Percentiles rank a stretch among this genome's conserved stretches.
phyloP scores from a whole-genome alignment of 2,888 invertebrate genomes.

The Hypomecis atomaria region DNA sequence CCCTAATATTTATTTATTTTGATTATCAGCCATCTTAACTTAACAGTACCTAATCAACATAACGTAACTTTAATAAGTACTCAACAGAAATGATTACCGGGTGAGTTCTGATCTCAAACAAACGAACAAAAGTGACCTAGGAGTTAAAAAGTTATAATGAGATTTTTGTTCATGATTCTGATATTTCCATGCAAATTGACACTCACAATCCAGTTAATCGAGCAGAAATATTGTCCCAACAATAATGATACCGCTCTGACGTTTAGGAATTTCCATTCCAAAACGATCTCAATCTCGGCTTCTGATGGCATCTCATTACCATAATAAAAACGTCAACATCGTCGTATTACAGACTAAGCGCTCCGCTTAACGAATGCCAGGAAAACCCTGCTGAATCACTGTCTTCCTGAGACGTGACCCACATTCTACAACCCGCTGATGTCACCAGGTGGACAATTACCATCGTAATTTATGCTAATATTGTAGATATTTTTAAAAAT shows the following conservation, averaged over 20 bases:
- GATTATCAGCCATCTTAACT: too few species aligned
- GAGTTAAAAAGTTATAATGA: too few species aligned
- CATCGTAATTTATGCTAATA: slow-evolving; percentile 20
- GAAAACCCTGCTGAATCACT: slow-evolving; percentile 58
- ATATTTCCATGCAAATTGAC: background rate
- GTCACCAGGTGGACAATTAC: slow-evolving; percentile 9
- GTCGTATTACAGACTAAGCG: slow-evolving; percentile 22
- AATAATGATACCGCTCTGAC: background rate
- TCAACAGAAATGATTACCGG: too few species aligned
- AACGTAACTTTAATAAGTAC: too few species aligned
- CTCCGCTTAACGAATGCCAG: slow-evolving; percentile 39
- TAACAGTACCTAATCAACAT: too few species aligned
- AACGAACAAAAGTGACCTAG: too few species aligned
- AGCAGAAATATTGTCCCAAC: background rate
- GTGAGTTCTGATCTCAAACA: too few species aligned
- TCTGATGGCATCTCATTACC: slow-evolving; percentile 10
- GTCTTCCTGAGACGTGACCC: slow-evolving; percentile 62
- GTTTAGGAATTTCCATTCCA: slow-evolving; percentile 13
- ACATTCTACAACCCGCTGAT: slow-evolving; percentile 41
- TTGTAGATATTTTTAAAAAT: background rate
- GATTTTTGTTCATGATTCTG: background rate
- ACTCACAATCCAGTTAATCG: background rate
- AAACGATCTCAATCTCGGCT: slow-evolving; percentile 4
- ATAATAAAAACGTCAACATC: slow-evolving; percentile 28
- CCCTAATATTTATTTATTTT: too few species aligned